Evolutionary conservation across 2,113 vertebrate genomes (phyloP).

Genomic region (Amia ocellicauda): DNA sequence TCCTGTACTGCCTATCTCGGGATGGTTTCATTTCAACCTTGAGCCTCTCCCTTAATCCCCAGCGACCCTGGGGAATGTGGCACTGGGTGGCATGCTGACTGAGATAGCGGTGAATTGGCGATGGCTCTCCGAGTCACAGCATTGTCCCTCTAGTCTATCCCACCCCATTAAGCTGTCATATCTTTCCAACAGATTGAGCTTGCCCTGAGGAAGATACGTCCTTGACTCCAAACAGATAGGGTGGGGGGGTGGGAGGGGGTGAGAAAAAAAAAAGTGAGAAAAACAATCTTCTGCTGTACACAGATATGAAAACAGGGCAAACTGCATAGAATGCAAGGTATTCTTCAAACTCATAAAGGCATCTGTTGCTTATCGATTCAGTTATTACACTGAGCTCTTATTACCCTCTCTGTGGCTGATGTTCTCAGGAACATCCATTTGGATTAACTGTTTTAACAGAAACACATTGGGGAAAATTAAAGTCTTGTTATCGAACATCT

Average conservation of each 20-base stretch:
- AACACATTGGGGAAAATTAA: not conserved
- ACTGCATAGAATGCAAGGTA: not conserved
- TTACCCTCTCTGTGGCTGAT: not conserved
- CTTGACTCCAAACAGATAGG: not conserved
- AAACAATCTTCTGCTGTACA: not conserved
- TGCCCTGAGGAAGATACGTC: not conserved
- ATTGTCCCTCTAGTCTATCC: not conserved
- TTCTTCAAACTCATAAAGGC: not conserved
- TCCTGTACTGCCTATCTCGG: no score
- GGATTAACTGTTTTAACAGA: not conserved
- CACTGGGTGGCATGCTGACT: not conserved
- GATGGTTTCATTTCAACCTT: no score
- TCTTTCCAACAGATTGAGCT: slow-evolving; percentile 4
- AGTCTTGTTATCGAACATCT: not conserved
- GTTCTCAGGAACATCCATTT: not conserved
- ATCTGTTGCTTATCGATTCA: not conserved
- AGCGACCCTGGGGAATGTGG: not conserved
- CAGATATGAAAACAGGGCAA: not conserved
- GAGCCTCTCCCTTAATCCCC: not conserved
- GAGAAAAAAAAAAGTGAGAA: not conserved
- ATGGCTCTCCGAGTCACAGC: no score
- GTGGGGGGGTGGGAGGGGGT: no score
- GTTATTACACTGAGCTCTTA: not conserved
- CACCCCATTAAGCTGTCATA: slow-evolving; percentile 21
- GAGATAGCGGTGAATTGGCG: not conserved